Evolutionary conservation across 2,888 invertebrate genomes (phyloP).

Genomic region (Lochmaea capreae): DNA sequence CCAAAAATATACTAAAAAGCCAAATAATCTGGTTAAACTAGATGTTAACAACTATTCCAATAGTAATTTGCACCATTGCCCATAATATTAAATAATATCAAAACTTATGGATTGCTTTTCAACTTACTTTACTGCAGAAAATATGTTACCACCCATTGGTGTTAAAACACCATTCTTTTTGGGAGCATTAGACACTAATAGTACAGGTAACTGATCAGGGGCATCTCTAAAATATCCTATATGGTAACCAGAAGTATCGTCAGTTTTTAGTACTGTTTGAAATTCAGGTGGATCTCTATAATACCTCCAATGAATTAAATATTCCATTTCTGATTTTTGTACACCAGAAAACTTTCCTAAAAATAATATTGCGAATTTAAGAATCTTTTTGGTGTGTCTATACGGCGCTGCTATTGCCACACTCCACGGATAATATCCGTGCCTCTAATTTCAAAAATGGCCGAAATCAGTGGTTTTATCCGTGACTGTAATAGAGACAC

Average conservation of each 20-base stretch:
- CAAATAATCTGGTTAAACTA: slow-evolving; percentile 14
- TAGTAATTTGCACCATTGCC: too few relatives aligned
- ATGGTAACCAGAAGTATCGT: slow-evolving; percentile 79
- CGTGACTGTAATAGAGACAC: too few relatives aligned
- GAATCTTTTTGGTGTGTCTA: too few relatives aligned
- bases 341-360: slow-evolving; percentile 61
- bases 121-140: slow-evolving; percentile 82
- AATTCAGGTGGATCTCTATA: slow-evolving; percentile 96
- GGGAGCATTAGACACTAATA: slow-evolving; percentile 82
- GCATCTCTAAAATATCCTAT: slow-evolving; percentile 92
- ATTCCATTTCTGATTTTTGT: slow-evolving; percentile 68
- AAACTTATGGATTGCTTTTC: not conserved
- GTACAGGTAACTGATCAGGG: slow-evolving; percentile 77
- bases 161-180: slow-evolving; percentile 76
- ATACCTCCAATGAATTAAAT: slow-evolving; percentile 89
- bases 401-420: too few relatives aligned
- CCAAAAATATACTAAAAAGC: slow-evolving; percentile 67
- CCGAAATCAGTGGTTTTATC: too few relatives aligned
- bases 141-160: slow-evolving; percentile 82
- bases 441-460: too few relatives aligned
- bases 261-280: slow-evolving; percentile 81
- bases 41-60: too few relatives aligned
- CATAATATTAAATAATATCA: too few relatives aligned
- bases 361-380: slow-evolving; percentile 54
- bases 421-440: too few relatives aligned